Base-by-base conservation (phyloP, 2,888 invertebrate species). In the Hemaris fuciformis region DNA sequence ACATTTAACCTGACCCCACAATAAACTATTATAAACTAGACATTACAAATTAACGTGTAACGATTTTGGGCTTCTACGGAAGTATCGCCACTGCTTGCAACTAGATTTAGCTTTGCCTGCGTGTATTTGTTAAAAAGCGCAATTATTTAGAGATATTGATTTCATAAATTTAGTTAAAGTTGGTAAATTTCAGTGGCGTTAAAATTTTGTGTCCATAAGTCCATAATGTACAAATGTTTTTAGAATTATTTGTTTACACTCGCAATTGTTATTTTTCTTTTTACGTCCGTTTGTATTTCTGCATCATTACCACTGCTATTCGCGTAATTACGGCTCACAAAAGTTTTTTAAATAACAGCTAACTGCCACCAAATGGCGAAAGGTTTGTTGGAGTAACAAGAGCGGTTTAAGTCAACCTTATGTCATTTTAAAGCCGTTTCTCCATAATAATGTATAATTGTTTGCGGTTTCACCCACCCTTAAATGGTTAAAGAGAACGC, bases 401-500 rank as follows among this genome's bases (percentile, higher is more conserved):
- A 76, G 69, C 66, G 69, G 70, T 72, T 74, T 69, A 67, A 78
- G 71, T 77, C 73, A 69, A 81, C 82, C 81, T 77, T 81, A 83
- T 80, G 76, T 73, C 77, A 74, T 80, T 83, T 81, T 74, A 77
- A 71, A 75, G 69, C 70, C 63, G 73, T 80, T 81, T 80, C 76
- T 74, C 78, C 74, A 65, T 73, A 80, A 77, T 78, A 79, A 79
- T 64, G 66, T 66, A 68, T 85, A 87, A 88, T 87, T 80, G 82
- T 71, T 67, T 88, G 88, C 76, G 88, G 88, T 88, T 73, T 69
- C 65, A 68, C 72, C 76, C 76, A 76, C 81, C 81, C 81, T 79
- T 81, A 81, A 85, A 84, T 83, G 84, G 75, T 83, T 80, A 81
- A 78, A 76, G 77, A 73, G 80, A 83, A 80, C 75, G 77, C 77